Evolutionary conservation across 2,113 vertebrate genomes (phyloP), one percentile per base, ranked within the genome.

Genomic region (Gavialis gangeticus): DNA sequence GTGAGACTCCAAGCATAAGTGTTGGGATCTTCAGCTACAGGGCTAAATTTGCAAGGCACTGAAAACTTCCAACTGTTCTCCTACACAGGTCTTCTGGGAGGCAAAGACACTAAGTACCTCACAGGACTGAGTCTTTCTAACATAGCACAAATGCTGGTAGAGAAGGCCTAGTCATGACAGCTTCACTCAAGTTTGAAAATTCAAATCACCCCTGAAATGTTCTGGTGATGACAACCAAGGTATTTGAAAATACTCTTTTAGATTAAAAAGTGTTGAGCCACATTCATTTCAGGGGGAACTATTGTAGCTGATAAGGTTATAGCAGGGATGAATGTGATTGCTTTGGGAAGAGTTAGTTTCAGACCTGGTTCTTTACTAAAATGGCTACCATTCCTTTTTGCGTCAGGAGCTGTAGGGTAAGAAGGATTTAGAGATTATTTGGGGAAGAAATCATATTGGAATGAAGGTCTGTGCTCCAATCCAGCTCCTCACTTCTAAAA

Each of bases 241-340:
- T 59, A 63, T 83, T 80, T 1, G 59, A 85, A 84, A 92, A 54
- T 5, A 37, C 80, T 13, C 60, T 91, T 91, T 96, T 73, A 55
- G 88, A 75, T 82, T 91, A 80, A 71, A 87, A 95, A 63, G 76
- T 75, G 25, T 25, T 94, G 92, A 85, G 73, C 82, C 67, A 73
- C 91, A 90, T 76, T 90, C 96, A 92, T 85, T 96, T 94, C 78
- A 83, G 92, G 82, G 88, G 91, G 76, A 94, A 83, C 34, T 76
- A 90, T 91, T 91, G 93, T 91, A 62, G 92, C 91, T 92, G 91
- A 94, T 91, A 78, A 84, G 62, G 81, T 82, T 87, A 92, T 79
- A 28, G 10, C 21, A 22, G 17, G 76, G 59, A 78, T 85, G 85
- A 96, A 90, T 81, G 89, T 91, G 81, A 78, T 62, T 90, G 92